These are phyloP conservation scores for Frankliniella fusca DNA, from an alignment of 2,888 invertebrate genomes.

Conservation along the genomic window DNA sequence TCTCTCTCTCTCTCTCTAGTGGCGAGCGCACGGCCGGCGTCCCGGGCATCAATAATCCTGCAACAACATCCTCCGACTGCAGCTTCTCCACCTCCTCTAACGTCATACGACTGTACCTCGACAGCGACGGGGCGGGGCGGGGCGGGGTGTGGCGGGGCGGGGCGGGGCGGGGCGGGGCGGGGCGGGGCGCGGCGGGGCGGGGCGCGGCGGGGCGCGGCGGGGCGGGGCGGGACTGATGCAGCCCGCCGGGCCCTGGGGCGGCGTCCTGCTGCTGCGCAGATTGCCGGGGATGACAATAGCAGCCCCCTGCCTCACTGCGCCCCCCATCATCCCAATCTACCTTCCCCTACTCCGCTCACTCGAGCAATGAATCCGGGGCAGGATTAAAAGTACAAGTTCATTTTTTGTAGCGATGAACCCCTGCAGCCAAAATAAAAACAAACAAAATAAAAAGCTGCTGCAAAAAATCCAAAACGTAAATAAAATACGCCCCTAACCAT, in stretches of 20 bases:
- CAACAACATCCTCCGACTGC: not conserved
- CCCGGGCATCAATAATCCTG: not conserved
- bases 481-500: too few relatives aligned
- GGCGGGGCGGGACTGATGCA: too few relatives aligned
- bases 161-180: not conserved
- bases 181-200: not conserved
- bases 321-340: not conserved
- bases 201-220: not conserved
- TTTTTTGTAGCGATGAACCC: too few relatives aligned
- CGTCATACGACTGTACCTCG: too few relatives aligned
- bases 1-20: slow-evolving; percentile 32
- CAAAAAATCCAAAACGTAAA: too few relatives aligned
- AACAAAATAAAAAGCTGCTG: not conserved
- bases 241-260: too few relatives aligned
- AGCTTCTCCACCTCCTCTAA: not conserved
- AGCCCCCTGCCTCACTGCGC: not conserved
- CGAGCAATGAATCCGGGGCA: too few relatives aligned
- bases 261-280: not conserved
- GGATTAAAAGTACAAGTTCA: not conserved
- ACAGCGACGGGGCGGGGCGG: not conserved
- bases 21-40: too few relatives aligned
- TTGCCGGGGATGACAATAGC: not conserved
- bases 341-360: not conserved
- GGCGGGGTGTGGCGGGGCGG: not conserved
- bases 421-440: too few relatives aligned